Evolutionary conservation across 2,797 vertebrate species (phyloP).

Genomic region (Fringilla coelebs): DNA sequence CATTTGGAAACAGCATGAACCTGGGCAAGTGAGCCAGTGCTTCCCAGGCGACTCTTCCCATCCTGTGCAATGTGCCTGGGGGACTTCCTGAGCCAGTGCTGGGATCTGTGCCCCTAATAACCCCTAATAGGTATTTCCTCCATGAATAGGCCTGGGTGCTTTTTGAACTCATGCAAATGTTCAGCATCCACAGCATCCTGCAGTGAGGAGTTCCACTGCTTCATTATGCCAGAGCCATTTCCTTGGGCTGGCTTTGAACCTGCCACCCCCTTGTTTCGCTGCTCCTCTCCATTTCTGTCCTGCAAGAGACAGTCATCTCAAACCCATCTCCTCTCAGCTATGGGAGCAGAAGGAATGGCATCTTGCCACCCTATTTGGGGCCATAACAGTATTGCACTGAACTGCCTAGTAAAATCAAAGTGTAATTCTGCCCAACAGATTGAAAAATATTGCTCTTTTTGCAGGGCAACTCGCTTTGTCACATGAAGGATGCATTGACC

Average conservation of each 20-base stretch:
- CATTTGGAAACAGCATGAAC: background rate
- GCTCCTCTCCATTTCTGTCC: background rate
- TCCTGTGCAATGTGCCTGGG: background rate
- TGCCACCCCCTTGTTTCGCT: background rate
- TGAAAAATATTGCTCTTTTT: background rate
- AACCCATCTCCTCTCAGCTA: background rate
- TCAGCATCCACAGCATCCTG: conserved; percentile 1
- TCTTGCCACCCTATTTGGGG: background rate
- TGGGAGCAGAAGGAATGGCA: background rate
- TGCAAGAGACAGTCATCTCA: background rate
- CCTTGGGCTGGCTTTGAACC: conserved; percentile 8
- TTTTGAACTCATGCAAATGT: conserved; percentile 46
- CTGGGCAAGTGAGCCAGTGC: background rate
- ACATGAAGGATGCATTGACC: background rate
- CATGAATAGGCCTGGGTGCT: background rate
- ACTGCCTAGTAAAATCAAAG: background rate
- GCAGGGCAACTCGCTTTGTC: background rate
- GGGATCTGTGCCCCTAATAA: conserved; percentile 2
- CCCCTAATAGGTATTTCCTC: background rate
- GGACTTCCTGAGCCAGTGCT: background rate
- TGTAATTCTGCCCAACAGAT: background rate
- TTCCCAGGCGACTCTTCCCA: background rate
- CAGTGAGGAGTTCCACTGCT: background rate
- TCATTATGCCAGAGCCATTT: conserved; percentile 5
- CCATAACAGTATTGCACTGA: background rate